Percentiles rank a stretch among this genome's conserved stretches.
These are phyloP conservation scores for Sarcophaga carnaria DNA, from an alignment of 2,888 invertebrate species.

Conservation along the genomic window DNA sequence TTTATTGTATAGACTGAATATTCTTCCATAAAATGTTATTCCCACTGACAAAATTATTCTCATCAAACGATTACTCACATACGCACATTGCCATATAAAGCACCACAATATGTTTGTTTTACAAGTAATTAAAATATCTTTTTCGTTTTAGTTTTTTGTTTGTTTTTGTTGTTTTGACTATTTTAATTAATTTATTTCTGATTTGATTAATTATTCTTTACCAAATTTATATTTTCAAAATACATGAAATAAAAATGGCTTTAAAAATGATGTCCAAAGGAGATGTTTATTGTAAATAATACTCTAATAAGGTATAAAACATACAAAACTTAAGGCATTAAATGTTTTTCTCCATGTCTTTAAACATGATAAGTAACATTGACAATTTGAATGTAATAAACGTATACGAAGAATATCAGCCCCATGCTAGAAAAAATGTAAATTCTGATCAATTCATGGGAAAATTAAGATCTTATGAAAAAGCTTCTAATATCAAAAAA, in stretches of 20 bases:
- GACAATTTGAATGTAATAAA: background rate
- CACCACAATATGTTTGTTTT: background rate
- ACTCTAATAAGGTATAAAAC: background rate
- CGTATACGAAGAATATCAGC: background rate
- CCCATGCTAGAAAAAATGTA: background rate
- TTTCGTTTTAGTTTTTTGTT: background rate
- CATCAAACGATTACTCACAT: background rate
- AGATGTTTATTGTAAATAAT: background rate
- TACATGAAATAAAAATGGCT: constrained; percentile 22
- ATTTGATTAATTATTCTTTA: constrained; percentile 51
- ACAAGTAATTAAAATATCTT: constrained; percentile 20
- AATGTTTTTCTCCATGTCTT: no score
- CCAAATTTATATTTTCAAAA: constrained; percentile 27
- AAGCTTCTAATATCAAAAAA: no score
- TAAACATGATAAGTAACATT: background rate
- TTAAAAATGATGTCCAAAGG: background rate
- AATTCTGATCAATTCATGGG: background rate
- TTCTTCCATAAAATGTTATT: background rate
- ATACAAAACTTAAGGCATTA: no score
- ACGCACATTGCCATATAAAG: background rate
- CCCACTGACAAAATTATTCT: background rate
- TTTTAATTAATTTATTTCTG: constrained; percentile 45
- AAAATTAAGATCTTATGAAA: no score
- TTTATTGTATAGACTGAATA: background rate
- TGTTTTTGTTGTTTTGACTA: background rate